Conservation (phyloP, 2,113 vertebrate species). For the Cephalopterus ornatus region DNA sequence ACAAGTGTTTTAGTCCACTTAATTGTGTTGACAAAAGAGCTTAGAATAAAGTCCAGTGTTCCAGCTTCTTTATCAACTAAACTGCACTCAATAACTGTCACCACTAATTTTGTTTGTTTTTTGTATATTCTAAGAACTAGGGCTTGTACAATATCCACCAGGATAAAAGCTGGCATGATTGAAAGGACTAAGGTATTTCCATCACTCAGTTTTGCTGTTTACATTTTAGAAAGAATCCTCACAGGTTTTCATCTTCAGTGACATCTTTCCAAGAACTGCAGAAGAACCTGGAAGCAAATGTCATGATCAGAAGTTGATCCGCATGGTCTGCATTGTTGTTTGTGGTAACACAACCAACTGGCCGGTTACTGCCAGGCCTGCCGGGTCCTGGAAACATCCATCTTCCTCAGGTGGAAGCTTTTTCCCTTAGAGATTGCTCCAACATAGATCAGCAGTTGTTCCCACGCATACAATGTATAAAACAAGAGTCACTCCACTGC, state of each 20-base stretch:
- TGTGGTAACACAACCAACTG: background rate
- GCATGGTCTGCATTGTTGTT: background rate
- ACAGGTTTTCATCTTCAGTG: background rate
- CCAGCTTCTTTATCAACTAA: background rate
- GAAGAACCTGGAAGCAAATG: background rate
- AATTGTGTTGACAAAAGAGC: background rate
- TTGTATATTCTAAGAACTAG: background rate
- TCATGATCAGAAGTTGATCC: background rate
- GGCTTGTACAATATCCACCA: background rate
- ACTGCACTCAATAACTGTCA: background rate
- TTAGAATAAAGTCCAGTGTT: background rate
- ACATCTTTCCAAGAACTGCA: background rate
- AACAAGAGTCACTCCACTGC: background rate
- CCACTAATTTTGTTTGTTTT: background rate
- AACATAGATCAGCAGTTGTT: background rate
- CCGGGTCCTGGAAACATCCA: background rate
- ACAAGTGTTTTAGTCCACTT: background rate
- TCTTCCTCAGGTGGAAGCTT: background rate
- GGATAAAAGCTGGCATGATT: background rate
- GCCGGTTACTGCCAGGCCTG: background rate
- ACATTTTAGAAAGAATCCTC: background rate
- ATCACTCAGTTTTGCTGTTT: background rate
- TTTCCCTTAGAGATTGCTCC: background rate
- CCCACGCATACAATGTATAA: rapidly evolving
- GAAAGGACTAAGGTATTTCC: background rate